Base-by-base conservation (phyloP, 2,888 invertebrate species). In the Eristalinus sepulchralis region DNA sequence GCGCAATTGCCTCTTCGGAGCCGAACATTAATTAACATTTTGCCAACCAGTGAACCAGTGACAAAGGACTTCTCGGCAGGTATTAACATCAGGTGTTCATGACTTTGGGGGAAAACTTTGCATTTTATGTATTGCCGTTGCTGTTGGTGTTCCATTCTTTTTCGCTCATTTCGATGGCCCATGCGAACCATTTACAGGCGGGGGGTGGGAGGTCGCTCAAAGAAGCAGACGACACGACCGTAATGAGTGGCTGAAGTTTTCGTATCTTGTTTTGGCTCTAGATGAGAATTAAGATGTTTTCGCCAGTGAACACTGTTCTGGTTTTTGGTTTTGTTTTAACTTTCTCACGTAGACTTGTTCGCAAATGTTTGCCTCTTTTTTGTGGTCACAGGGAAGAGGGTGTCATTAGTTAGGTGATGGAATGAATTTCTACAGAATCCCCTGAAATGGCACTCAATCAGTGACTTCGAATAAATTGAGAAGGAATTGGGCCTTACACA, bases 21-120 rank as follows among this genome's bases (percentile, higher is more conserved):
- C 75, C 81, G 36, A 76, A 68, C 75, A 76, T 84, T 84, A 84
- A 81, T 84, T 84, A 84, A 84, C 84, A 84, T 84, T 72, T 81
- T 81, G 55, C 81, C 81, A 63, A 67, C 47, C 73, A 11, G 2
- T 11, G 57, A 67, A 57, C 75, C 80, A 75, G 64, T 83, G 83
- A 83, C 81, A 84, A 84, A 81, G 81, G 81, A 72, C 76, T 76
- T 67, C 57, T 57, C 67, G 57, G 67, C 63, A 84, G 75, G 70
- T 83, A 80, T 79, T 83, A 83, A 83, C 83, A 83, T 73, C 83
- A 83, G 84, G 84, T 84, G 84, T 81, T 84, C 76, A 81, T 84
- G 84, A 84, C 76, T 84, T 71, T 84, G 62, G 81, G 59, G 36
- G 62, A 81, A 79, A 81, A 81, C 71, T 81, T 84, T 67, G 75